phyloP scores from a whole-genome alignment of 1,140 invertebrate species.

The Amphibalanus amphitrite region DNA sequence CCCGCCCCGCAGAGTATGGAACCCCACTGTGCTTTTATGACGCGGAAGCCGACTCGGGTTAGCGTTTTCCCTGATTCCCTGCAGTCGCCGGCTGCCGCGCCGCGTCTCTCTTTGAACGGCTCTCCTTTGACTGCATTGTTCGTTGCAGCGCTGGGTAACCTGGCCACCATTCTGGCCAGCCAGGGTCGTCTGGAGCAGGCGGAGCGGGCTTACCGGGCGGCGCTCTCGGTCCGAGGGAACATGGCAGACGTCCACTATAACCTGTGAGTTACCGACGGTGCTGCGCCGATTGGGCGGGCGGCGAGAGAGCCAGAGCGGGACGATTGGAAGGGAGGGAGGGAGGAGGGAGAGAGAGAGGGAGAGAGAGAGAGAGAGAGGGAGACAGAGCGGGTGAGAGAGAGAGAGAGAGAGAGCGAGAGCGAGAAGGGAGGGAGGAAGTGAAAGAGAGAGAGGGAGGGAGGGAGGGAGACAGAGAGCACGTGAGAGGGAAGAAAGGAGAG shows the following conservation, averaged over 20 bases:
- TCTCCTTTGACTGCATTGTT: neutral
- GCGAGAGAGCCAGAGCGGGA: conserved; percentile 8
- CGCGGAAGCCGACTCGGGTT: too few relatives aligned
- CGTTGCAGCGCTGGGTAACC: conserved; percentile 66
- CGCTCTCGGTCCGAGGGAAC: conserved; percentile 67
- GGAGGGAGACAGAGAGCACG: conserved; percentile 2
- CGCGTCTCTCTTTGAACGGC: neutral
- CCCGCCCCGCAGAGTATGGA: too few relatives aligned
- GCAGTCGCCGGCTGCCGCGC: too few relatives aligned
- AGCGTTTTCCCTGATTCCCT: too few relatives aligned
- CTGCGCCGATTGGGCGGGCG: neutral
- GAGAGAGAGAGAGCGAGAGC: conserved; percentile 7
- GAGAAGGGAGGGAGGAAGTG: conserved; percentile 9
- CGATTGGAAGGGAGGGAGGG: conserved; percentile 5
- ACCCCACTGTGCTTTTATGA: too few relatives aligned
- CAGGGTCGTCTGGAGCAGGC: conserved; percentile 63
- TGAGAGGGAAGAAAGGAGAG: neutral
- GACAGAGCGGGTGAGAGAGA: conserved; percentile 3
- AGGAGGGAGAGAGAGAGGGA: conserved; percentile 1
- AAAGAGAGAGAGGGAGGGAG: conserved; percentile 14
- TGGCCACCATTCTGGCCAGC: conserved; percentile 71
- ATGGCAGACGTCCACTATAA: conserved; percentile 96
- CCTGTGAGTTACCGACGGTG: conserved; percentile 56
- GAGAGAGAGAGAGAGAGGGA: conserved; percentile 6
- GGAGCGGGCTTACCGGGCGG: conserved; percentile 66